Evolutionary conservation across 2,797 vertebrate genomes (phyloP), one percentile per base, ranked within the genome.

Genomic region (Hippocampus kuda): DNA sequence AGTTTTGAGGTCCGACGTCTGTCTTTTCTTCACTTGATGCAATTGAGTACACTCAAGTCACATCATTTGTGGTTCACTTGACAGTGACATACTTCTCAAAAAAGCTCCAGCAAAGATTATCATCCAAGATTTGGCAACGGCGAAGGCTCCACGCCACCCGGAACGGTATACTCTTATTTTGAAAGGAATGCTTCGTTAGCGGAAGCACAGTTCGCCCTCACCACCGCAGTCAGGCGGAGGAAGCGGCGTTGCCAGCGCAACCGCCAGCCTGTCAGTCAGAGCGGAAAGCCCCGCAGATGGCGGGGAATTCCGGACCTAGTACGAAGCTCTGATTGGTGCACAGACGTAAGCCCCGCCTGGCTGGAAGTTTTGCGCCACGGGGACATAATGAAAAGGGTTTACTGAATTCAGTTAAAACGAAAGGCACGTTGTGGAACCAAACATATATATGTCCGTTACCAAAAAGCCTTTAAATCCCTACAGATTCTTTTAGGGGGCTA

Each of bases 231-330:
- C 49, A 5, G 64, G 70, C 44, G 57, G 22, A 11, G 2, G 1
- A 11, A 1, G 44, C 2, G 5, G 6, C 15, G 80, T 80, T 72
- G 78, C 66, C 74, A 76, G 73, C 71, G 78, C 26, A 63, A 82
- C 68, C 15, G 5, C 5, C 67, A 5, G 70, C 49, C 77, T 54
- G 77, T 70, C 74, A 75, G 20, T 69, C 73, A 70, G 24, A 34
- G 72, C 76, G 91, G 91, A 92, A 92, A 91, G 78, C 87, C 90
- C 91, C 91, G 64, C 26, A 85, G 75, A 72, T 68, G 15, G 53
- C 73, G 91, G 91, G 91, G 89, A 91, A 91, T 92, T 92, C 91
- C 91, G 76, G 41, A 4, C 59, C 60, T 63, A 70, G 68, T 27
- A 0, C 27, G 12, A 64, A 44, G 1, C 61, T n/a, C 66, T 77